These are phyloP conservation scores for Rhynchonycteris naso DNA, from an alignment of 2,797 vertebrate species.

Conservation along the genomic window DNA sequence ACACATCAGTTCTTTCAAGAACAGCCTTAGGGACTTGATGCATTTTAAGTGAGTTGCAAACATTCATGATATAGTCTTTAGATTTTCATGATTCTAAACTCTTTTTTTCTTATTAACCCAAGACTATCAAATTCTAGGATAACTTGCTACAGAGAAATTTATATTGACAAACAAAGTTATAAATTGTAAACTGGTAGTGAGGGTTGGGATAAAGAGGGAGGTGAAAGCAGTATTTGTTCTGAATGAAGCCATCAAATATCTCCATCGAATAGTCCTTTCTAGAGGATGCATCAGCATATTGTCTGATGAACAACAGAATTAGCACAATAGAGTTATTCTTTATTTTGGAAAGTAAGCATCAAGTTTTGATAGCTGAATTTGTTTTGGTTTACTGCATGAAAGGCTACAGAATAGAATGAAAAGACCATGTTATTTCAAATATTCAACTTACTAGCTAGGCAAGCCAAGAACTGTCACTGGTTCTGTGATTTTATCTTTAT, in stretches of 20 bases:
- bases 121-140: neutral
- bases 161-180: neutral
- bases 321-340: neutral
- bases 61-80: neutral
- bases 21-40: slow-evolving; percentile 17
- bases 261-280: neutral
- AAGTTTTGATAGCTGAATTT: slow-evolving; percentile 2
- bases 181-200: neutral
- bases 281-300: neutral
- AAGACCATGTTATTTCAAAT: neutral
- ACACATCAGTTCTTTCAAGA: slow-evolving; percentile 45
- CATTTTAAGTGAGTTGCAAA: slow-evolving; percentile 49
- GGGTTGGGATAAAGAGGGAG: neutral
- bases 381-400: neutral
- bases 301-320: neutral
- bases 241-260: neutral
- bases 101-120: neutral
- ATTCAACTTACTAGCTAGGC: neutral
- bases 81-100: slow-evolving; percentile 47
- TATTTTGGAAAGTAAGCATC: neutral
- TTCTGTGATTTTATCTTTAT: neutral
- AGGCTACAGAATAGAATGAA: neutral
- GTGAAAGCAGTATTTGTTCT: neutral
- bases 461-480: neutral
- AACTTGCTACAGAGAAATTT: slow-evolving; percentile 10